phyloP scores from a whole-genome alignment of 2,797 vertebrate genomes.

The Dicrostonyx torquatus region DNA sequence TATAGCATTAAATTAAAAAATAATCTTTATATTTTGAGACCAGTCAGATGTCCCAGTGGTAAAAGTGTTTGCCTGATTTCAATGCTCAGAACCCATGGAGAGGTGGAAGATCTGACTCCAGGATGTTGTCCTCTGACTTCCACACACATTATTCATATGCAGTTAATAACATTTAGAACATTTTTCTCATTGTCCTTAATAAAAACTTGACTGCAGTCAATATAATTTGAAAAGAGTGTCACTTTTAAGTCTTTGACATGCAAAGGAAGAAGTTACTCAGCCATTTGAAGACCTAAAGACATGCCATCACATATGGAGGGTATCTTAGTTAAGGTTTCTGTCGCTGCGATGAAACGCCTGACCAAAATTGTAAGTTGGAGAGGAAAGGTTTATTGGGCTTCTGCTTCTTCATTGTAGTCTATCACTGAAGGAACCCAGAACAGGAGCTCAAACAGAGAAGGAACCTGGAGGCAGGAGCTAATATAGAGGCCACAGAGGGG shows the following conservation, averaged over 20 bases:
- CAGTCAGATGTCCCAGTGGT: neutral
- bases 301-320: neutral
- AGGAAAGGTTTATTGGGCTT: neutral
- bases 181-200: neutral
- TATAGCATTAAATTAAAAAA: neutral
- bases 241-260: neutral
- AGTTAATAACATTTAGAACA: neutral
- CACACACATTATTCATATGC: neutral
- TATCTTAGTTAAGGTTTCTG: neutral
- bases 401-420: neutral
- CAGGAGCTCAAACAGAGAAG: neutral
- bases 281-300: conserved; percentile 20
- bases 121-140: neutral
- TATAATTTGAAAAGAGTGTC: neutral
- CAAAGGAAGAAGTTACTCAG: neutral
- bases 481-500: neutral
- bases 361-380: neutral
- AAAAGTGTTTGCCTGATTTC: neutral
- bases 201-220: neutral
- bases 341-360: neutral
- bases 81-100: neutral
- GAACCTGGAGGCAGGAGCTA: neutral
- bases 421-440: neutral
- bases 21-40: conserved; percentile 35
- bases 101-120: neutral